Conservation (phyloP, 2,888 invertebrate genomes). For the Luffia ferchaultella region DNA sequence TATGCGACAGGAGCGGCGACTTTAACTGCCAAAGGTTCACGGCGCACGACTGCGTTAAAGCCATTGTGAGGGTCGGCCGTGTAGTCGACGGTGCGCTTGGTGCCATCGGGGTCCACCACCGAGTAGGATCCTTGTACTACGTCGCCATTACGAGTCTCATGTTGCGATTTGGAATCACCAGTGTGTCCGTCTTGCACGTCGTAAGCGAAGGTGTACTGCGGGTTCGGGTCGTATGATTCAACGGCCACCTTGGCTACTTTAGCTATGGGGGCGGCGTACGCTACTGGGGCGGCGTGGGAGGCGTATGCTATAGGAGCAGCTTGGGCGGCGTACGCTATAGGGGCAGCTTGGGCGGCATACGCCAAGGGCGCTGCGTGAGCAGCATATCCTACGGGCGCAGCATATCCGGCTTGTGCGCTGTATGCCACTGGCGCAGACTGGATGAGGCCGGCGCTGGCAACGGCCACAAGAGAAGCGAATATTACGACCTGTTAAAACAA, state of each 20-base stretch:
- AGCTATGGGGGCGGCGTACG: slow-evolving; percentile 9
- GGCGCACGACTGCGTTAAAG: slow-evolving; percentile 59
- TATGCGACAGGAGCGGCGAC: slow-evolving; percentile 16
- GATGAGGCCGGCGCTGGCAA: slow-evolving; percentile 39
- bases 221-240: slow-evolving; percentile 31
- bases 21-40: slow-evolving; percentile 30
- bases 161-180: slow-evolving; percentile 36
- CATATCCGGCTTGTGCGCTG: too few species aligned
- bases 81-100: slow-evolving; percentile 57
- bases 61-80: slow-evolving; percentile 56
- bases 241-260: slow-evolving; percentile 15
- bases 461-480: slow-evolving; percentile 37
- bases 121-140: slow-evolving; percentile 59
- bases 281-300: slow-evolving; percentile 4
- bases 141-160: slow-evolving; percentile 54
- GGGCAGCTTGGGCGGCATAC: slow-evolving; percentile 17
- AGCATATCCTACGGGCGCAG: slow-evolving; percentile 10
- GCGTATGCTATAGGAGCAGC: slow-evolving; percentile 19
- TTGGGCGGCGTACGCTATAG: slow-evolving; percentile 39
- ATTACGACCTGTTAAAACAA: slow-evolving; percentile 12
- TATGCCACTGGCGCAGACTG: slow-evolving; percentile 23
- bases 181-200: slow-evolving; percentile 9
- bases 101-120: slow-evolving; percentile 53
- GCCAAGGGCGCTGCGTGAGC: slow-evolving; percentile 25
- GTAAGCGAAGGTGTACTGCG: slow-evolving; percentile 23